A percentile compares a stretch with the other conserved stretches of the same genome.
Conservation (phyloP, 2,113 vertebrate species). For the Taxidea taxus region DNA sequence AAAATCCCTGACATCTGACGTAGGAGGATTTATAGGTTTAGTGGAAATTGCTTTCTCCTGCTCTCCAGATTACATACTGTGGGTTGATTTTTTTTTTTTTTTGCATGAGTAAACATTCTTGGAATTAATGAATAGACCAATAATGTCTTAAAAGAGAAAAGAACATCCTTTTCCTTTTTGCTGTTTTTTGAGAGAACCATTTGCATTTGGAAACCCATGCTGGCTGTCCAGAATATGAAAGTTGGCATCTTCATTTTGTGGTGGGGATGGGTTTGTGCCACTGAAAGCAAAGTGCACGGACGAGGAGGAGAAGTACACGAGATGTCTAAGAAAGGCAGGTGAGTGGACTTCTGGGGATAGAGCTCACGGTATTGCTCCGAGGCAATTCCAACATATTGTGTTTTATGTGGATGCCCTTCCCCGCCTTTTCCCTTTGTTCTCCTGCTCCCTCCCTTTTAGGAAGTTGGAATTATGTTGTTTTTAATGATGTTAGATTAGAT, state of each 20-base stretch:
- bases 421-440: background rate
- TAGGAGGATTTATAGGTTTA: constrained; percentile 92
- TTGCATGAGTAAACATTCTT: constrained; percentile 84
- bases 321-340: constrained; percentile 88
- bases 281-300: constrained; percentile 81
- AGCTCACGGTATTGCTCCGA: background rate
- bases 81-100: constrained; percentile 78
- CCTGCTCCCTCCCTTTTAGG: background rate
- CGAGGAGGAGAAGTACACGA: constrained; percentile 82
- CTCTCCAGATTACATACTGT: constrained; percentile 89
- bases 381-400: background rate
- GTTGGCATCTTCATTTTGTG: constrained; percentile 87
- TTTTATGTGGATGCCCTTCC: background rate
- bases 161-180: constrained; percentile 68
- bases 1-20: constrained; percentile 93
- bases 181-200: constrained; percentile 72
- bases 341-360: constrained; percentile 67
- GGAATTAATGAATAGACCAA: constrained; percentile 82
- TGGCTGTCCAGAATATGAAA: constrained; percentile 85
- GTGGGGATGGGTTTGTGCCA: constrained; percentile 84
- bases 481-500: background rate
- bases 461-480: background rate
- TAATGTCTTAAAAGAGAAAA: constrained; percentile 83
- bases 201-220: constrained; percentile 77
- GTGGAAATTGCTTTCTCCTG: constrained; percentile 90